Evolutionary conservation across 2,888 invertebrate species (phyloP).

Genomic region (Eristalinus aeneus): DNA sequence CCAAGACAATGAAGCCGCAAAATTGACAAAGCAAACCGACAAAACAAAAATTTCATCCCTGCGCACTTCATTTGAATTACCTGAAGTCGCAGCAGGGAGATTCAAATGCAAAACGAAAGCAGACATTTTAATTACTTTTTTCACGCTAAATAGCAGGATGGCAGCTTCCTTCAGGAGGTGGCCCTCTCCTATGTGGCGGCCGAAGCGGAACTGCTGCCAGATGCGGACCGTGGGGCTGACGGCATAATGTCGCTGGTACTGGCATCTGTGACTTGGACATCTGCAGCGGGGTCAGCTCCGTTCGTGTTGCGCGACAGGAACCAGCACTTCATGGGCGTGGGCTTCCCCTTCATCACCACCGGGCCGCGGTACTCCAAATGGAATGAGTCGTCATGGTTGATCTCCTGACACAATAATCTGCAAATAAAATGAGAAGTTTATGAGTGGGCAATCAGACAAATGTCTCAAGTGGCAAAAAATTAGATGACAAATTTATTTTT

Average conservation of each 20-base stretch:
- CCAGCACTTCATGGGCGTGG: constrained; percentile 97
- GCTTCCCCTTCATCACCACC: constrained; percentile 95
- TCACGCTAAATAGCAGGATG: constrained; percentile 58
- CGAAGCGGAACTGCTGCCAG: constrained; percentile 28
- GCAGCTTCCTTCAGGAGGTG: constrained; percentile 46
- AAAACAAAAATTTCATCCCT: constrained; percentile 45
- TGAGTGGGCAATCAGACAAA: too few relatives aligned
- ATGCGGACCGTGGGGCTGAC: constrained; percentile 17
- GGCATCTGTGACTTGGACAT: constrained; percentile 73
- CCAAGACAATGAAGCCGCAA: constrained; percentile 26
- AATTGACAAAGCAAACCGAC: neutral
- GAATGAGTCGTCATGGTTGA: constrained; percentile 92
- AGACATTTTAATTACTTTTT: constrained; percentile 51
- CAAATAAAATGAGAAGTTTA: constrained; percentile 77
- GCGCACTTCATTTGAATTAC: constrained; percentile 39
- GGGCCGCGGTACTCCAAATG: constrained; percentile 93
- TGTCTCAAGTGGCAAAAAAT: too few relatives aligned
- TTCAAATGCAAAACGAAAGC: neutral
- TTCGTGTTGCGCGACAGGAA: constrained; percentile 84
- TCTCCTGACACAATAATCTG: constrained; percentile 89
- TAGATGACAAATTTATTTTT: too few relatives aligned
- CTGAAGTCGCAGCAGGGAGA: neutral
- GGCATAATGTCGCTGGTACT: constrained; percentile 37
- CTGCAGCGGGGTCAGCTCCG: constrained; percentile 71
- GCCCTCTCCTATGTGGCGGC: constrained; percentile 72